Evolutionary conservation across 2,888 invertebrate genomes (phyloP), one percentile per base, ranked within the genome.

Genomic region (Aquatica leii): DNA sequence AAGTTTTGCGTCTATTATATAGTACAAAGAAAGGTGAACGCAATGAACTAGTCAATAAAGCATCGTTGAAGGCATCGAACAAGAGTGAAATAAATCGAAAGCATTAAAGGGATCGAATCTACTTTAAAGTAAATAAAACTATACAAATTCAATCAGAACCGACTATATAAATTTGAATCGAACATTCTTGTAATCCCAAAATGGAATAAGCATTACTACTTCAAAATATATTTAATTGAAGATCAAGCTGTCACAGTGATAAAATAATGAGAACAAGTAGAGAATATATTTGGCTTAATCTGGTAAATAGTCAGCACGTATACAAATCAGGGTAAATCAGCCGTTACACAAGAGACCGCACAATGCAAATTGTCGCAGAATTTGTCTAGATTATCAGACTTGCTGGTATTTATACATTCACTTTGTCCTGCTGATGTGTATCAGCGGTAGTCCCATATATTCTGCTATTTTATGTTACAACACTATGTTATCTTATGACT

Each of bases 301-400:
- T 77, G 79, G 77, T 75, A 75, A 78, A 75, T 72, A 75, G 67
- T 72, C 72, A 74, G 76, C 76, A 76, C 73, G 79, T 78, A 79
- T 78, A 80, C 80, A 79, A 79, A 80, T 80, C 80, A 80, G 76
- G 76, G 64, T 65, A 72, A 71, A 74, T 74, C 74, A 71, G 67
- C 65, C 64, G 68, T 70, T 67, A 72, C 70, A 75, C 75, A 76
- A 75, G 73, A 78, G 79, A 78, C 78, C 78, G 78, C 78, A 81
- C 80, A 80, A 81, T 80, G 81, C 80, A 80, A 80, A 81, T 81
- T 80, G 81, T 80, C 77, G 75, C 77, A 75, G 80, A 81, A 81
- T 81, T 81, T 81, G 81, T 81, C 80, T 78, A 80, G 80, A 81
- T 81, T 81, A 81, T 80, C 80, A 76, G 72, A 70, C 61, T 66